Evolutionary conservation across 2,888 invertebrate genomes (phyloP).

Genomic region (Diarsia mendica): DNA sequence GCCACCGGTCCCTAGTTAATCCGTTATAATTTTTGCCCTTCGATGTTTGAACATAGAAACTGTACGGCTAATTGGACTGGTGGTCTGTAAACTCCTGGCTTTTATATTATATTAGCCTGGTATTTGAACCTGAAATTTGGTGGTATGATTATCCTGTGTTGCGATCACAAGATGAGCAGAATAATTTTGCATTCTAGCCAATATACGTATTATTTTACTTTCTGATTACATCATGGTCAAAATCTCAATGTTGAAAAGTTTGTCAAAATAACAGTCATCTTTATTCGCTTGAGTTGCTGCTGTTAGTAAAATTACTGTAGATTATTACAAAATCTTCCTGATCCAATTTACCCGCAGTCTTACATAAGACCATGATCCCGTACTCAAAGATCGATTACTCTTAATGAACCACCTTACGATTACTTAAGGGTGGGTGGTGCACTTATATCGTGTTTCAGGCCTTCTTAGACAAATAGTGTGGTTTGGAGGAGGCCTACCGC

Average conservation of each 20-base stretch:
- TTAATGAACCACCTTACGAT: conserved; percentile 41
- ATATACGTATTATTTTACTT: too few relatives aligned
- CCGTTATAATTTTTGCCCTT: conserved; percentile 63
- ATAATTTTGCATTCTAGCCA: neutral
- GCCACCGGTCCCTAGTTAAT: conserved; percentile 59
- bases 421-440: conserved; percentile 21
- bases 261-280: neutral
- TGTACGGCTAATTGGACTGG: conserved; percentile 45
- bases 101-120: conserved; percentile 53
- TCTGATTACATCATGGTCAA: neutral
- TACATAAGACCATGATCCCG: conserved; percentile 21
- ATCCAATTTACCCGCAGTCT: neutral
- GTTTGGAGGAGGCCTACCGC: conserved; percentile 33
- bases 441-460: conserved; percentile 12
- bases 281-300: neutral
- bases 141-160: neutral
- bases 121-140: conserved; percentile 20
- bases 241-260: neutral
- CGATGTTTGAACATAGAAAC: conserved; percentile 52
- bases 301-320: neutral
- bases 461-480: conserved; percentile 51
- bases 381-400: conserved; percentile 44
- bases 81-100: conserved; percentile 22
- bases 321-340: conserved; percentile 4
- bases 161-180: neutral